Conservation (phyloP, 2,888 invertebrate species). For the Chloroclysta siterata region DNA sequence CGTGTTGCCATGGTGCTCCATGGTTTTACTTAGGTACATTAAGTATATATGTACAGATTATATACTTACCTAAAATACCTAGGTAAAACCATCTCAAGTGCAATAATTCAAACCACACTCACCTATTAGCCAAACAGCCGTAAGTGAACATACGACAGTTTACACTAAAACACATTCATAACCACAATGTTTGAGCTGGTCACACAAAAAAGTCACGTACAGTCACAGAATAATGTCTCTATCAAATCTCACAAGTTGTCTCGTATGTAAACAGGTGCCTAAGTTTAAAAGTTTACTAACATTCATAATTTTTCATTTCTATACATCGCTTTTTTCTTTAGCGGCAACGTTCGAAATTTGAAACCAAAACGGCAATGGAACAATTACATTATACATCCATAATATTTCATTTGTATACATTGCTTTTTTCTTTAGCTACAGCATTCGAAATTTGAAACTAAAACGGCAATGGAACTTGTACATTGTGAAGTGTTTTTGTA, state of each 20-base stretch:
- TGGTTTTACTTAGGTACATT: too few relatives aligned
- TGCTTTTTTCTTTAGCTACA: slow-evolving; percentile 4
- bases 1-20: too few relatives aligned
- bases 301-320: slow-evolving; percentile 52
- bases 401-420: slow-evolving; percentile 39
- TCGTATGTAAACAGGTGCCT: slow-evolving; percentile 78
- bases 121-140: slow-evolving; percentile 12
- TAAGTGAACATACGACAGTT: slow-evolving; percentile 17
- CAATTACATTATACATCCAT: slow-evolving; percentile 54
- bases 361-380: slow-evolving; percentile 14
- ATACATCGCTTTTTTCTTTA: slow-evolving; percentile 16
- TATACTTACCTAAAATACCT: too few relatives aligned
- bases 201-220: slow-evolving; percentile 64
- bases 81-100: neutral
- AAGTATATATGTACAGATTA: too few relatives aligned
- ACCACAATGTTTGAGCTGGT: slow-evolving; percentile 56
- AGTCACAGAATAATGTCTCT: slow-evolving; percentile 55
- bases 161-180: slow-evolving; percentile 29
- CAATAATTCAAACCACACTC: slow-evolving; percentile 8
- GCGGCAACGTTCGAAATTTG: neutral
- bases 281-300: slow-evolving; percentile 72
- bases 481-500: slow-evolving; percentile 39
- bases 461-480: slow-evolving; percentile 15
- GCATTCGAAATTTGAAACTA: neutral
- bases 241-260: slow-evolving; percentile 68